phyloP scores from a whole-genome alignment of 1,140 invertebrate genomes.

The Cataglyphis hispanica region DNA sequence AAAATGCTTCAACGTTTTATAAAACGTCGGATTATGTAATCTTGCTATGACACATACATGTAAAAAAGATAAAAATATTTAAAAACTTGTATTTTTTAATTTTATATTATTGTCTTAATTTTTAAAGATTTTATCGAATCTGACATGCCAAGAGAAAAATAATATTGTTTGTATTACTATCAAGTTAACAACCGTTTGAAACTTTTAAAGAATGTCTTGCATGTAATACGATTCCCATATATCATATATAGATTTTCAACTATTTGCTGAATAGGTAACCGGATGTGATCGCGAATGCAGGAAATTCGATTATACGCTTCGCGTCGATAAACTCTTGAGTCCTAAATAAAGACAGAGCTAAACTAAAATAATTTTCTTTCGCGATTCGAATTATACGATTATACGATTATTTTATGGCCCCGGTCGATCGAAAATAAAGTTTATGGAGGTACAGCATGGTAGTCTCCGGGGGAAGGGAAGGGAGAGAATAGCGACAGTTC shows the following conservation, averaged over 20 bases:
- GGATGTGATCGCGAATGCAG: neutral
- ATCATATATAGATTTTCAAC: neutral
- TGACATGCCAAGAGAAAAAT: neutral
- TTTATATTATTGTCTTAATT: neutral
- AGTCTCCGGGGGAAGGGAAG: neutral
- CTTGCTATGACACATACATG: no score
- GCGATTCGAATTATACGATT: slow-evolving; percentile 4
- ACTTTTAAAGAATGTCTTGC: neutral
- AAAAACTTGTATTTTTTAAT: neutral
- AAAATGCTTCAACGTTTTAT: no score
- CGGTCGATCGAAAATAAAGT: slow-evolving; percentile 26
- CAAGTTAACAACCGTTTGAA: neutral
- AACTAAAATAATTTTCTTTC: slow-evolving; percentile 11
- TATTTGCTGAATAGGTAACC: slow-evolving; percentile 8
- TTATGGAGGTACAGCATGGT: neutral
- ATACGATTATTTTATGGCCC: neutral
- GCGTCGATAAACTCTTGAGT: neutral
- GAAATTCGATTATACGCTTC: slow-evolving; percentile 16
- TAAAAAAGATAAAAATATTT: neutral
- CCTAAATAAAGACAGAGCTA: neutral
- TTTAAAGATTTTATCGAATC: neutral
- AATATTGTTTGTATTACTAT: neutral
- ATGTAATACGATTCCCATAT: neutral
- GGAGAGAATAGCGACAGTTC: slow-evolving; percentile 17
- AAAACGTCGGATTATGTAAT: no score